Conservation (phyloP, 2,888 invertebrate species). For the Aspidiotus rigidus region DNA sequence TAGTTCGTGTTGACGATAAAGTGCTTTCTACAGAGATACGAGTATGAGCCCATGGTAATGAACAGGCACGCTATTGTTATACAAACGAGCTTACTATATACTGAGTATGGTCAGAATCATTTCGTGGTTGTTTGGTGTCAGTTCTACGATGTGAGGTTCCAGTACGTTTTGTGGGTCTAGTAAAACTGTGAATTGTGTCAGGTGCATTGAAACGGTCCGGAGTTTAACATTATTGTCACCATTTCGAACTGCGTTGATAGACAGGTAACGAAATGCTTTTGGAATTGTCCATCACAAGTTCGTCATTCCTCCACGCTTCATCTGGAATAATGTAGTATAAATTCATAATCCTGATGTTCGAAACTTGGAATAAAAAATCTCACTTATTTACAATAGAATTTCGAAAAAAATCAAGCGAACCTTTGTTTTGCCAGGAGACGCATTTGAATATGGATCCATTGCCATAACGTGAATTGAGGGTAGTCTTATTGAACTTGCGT, state of each 20-base stretch:
- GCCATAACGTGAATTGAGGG: too few species aligned
- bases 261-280: neutral
- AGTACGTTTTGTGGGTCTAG: neutral
- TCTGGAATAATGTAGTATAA: neutral
- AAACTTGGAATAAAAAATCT: too few species aligned
- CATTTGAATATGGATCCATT: too few species aligned
- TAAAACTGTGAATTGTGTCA: neutral
- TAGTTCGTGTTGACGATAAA: neutral
- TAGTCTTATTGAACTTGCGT: too few species aligned
- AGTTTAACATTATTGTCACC: too few species aligned
- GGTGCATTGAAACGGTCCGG: neutral
- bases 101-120: neutral
- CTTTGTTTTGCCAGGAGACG: too few species aligned
- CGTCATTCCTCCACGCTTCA: neutral
- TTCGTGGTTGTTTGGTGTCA: neutral
- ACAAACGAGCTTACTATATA: neutral
- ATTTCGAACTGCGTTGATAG: too few species aligned
- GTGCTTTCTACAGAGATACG: neutral
- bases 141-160: neutral
- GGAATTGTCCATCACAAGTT: neutral
- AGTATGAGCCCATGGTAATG: neutral
- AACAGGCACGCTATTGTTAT: neutral
- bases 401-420: too few species aligned
- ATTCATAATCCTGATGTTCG: too few species aligned
- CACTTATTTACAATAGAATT: too few species aligned